A percentile compares a stretch with the other conserved stretches of the same genome.
phyloP scores from a whole-genome alignment of 2,888 invertebrate species.

The Dyspetes luteomarginatus region DNA sequence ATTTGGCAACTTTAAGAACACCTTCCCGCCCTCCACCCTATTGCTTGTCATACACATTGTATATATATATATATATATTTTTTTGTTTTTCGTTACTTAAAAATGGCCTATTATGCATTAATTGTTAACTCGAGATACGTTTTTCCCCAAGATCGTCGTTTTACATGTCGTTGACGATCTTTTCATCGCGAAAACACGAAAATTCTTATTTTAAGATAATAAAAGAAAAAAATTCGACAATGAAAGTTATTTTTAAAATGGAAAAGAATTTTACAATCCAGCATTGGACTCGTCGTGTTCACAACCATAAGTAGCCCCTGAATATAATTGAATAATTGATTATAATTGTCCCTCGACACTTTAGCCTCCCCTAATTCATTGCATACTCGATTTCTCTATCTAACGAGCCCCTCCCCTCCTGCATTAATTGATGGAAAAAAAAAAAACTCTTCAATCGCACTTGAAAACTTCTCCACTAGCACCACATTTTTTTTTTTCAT shows the following conservation, averaged over 20 bases:
- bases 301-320: slow-evolving; percentile 64
- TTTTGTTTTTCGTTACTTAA: slow-evolving; percentile 26
- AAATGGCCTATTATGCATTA: slow-evolving; percentile 6
- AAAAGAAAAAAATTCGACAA: slow-evolving; percentile 37
- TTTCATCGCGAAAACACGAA: too few species aligned
- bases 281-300: slow-evolving; percentile 51
- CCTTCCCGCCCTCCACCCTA: neutral
- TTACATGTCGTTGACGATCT: too few species aligned
- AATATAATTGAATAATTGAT: slow-evolving; percentile 58
- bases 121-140: neutral
- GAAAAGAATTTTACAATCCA: slow-evolving; percentile 45
- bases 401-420: neutral
- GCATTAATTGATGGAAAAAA: neutral
- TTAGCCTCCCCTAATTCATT: slow-evolving; percentile 31
- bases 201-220: neutral
- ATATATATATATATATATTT: slow-evolving; percentile 43
- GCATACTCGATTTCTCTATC: slow-evolving; percentile 28
- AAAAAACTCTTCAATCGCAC: slow-evolving; percentile 50
- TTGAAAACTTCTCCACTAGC: slow-evolving; percentile 59
- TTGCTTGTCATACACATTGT: too few species aligned
- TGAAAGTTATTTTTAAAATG: slow-evolving; percentile 43
- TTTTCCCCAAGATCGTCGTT: neutral
- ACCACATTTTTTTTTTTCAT: slow-evolving; percentile 48
- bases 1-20: slow-evolving; percentile 66
- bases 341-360: slow-evolving; percentile 34